Evolutionary conservation across 2,888 invertebrate genomes (phyloP), one percentile per base, ranked within the genome.

Genomic region (Drosophila siamana): DNA sequence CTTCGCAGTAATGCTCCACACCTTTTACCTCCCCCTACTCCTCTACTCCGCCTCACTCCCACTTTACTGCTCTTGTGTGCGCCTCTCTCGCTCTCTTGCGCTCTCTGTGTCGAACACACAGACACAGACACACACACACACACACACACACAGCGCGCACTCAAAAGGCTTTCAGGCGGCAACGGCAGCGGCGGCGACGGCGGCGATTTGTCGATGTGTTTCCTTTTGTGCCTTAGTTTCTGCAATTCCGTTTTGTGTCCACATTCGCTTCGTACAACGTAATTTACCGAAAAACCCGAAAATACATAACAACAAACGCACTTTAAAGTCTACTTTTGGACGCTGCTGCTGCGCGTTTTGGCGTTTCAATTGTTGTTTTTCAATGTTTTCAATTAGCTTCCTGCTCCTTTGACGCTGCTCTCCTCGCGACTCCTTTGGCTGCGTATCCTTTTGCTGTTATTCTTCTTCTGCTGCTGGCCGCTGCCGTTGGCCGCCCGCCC

Each of bases 401-500:
- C 26, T 33, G 4, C 28, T 66, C 46, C 19, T 30, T 30, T 30
- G 9, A 16, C 46, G 24, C 8, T 55, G n/a, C n/a, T 36, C 44
- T 28, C 19, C 16, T 8, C 8, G 26, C 22, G 36, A 33, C 38
- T 41, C 47, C 59, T 44, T 46, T 28, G 54, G 59, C 19, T 51
- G 46, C 57, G n/a, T n/a, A n/a, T n/a, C 5, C 55, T 59, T 61
- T 55, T 64, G 15, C 65, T 47, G 72, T 33, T 33, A n/a, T 33
- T 33, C 33, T 30, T 13, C 51, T 61, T 59, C 55, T 61, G 59
- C 59, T 64, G 16, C 63, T 47, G 72, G 69, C 87, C 87, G 81
- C 81, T 86, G 81, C 81, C 81, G 81, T 68, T 81, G 78, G 68
- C 76, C 59, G 55, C 78, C 80, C 70, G 50, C 77, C 59, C 57